A percentile compares a stretch with the other conserved stretches of the same genome.
These are phyloP conservation scores for Parnassius mnemosyne DNA, from an alignment of 2,888 invertebrate species.

Conservation along the genomic window DNA sequence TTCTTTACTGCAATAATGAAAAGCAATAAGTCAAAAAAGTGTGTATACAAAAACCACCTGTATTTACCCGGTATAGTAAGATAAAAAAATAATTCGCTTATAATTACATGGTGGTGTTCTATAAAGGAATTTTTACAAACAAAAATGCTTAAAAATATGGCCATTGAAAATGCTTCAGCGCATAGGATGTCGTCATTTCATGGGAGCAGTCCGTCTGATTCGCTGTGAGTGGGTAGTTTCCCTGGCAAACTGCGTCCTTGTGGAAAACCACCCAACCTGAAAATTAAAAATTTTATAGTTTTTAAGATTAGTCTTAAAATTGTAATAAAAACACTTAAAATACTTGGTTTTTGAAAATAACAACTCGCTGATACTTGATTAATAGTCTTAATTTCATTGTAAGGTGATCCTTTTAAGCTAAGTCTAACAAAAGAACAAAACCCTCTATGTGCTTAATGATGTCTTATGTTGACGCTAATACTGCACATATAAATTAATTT, in stretches of 20 bases:
- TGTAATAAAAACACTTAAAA: no score
- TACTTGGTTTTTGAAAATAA: no score
- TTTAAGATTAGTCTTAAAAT: neutral
- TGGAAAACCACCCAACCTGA: slow-evolving; percentile 63
- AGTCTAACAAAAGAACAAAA: no score
- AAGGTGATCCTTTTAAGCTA: no score
- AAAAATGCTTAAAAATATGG: slow-evolving; percentile 44
- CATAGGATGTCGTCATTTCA: slow-evolving; percentile 49
- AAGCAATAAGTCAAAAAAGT: slow-evolving; percentile 49
- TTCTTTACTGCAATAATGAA: slow-evolving; percentile 48
- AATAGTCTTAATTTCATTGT: no score
- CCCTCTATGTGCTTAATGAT: no score
- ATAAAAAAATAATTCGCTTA: slow-evolving; percentile 61
- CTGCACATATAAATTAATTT: no score
- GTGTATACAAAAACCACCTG: slow-evolving; percentile 38
- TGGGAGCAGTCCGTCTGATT: slow-evolving; percentile 59
- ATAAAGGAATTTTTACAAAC: slow-evolving; percentile 43
- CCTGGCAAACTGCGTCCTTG: slow-evolving; percentile 41
- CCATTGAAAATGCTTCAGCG: slow-evolving; percentile 32
- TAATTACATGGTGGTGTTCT: slow-evolving; percentile 48
- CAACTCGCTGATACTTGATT: no score
- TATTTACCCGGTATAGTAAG: slow-evolving; percentile 41
- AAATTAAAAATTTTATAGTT: neutral
- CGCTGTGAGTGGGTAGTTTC: slow-evolving; percentile 56
- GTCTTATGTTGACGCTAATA: no score